Evolutionary conservation across 2,797 vertebrate genomes (phyloP).

Genomic region (Australoheros facetus): DNA sequence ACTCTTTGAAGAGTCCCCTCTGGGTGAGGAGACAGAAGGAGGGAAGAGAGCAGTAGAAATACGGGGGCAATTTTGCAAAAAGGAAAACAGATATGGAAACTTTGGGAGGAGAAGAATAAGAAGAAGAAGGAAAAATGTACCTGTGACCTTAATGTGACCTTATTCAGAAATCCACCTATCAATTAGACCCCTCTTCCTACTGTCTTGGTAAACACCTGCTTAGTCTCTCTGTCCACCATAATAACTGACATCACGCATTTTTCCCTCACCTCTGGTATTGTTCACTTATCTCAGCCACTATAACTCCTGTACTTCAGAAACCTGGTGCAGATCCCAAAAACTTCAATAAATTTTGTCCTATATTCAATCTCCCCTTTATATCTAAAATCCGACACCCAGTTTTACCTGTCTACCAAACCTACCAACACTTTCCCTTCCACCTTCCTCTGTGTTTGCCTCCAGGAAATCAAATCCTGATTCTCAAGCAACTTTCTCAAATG

Average conservation of each 20-base stretch:
- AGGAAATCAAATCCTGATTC: background rate
- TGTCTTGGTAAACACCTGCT: background rate
- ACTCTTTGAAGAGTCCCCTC: constrained; percentile 14
- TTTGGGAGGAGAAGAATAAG: background rate
- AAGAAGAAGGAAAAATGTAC: background rate
- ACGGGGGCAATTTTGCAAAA: accelerated
- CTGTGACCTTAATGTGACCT: background rate
- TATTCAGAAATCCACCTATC: too few species aligned
- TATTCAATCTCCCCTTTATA: background rate
- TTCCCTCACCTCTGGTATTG: background rate
- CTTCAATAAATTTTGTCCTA: background rate
- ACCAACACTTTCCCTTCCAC: background rate
- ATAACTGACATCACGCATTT: background rate
- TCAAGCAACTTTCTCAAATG: background rate
- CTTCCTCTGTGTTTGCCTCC: background rate
- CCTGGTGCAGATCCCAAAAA: background rate
- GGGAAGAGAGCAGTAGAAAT: background rate
- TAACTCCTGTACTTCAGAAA: too few species aligned
- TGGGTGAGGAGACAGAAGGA: background rate
- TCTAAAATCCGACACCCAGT: background rate
- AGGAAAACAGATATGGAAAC: background rate
- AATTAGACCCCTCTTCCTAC: too few species aligned
- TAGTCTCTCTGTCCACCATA: background rate
- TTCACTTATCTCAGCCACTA: too few species aligned
- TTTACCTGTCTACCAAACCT: background rate